phyloP scores from a whole-genome alignment of 2,888 invertebrate genomes.

The Syritta pipiens region DNA sequence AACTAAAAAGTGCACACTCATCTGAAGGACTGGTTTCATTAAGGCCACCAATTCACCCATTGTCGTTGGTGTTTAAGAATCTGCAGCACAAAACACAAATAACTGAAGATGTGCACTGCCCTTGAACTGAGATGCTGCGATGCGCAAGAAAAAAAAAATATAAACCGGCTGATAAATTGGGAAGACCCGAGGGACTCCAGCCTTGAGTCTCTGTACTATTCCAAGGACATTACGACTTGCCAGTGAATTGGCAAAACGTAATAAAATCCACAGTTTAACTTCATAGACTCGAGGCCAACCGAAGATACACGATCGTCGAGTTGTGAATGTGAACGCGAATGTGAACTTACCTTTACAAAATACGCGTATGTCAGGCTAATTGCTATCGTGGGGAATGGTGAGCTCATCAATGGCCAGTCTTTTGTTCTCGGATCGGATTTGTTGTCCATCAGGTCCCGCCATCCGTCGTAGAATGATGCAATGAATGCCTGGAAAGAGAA shows the following conservation, averaged over 20 bases:
- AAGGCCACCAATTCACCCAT: slow-evolving; percentile 7
- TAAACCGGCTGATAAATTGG: slow-evolving; percentile 46
- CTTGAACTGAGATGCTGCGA: slow-evolving; percentile 41
- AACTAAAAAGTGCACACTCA: slow-evolving; percentile 14
- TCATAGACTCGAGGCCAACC: background rate
- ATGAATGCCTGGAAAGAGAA: slow-evolving; percentile 75
- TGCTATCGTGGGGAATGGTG: slow-evolving; percentile 87
- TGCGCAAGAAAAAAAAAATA: no score
- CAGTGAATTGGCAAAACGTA: slow-evolving; percentile 21
- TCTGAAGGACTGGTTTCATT: slow-evolving; percentile 7
- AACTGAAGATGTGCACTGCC: slow-evolving; percentile 7
- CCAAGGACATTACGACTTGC: slow-evolving; percentile 22
- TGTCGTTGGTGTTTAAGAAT: background rate
- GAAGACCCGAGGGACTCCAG: slow-evolving; percentile 10
- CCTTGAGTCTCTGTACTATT: slow-evolving; percentile 33
- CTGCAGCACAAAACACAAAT: slow-evolving; percentile 5
- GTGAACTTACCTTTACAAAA: slow-evolving; percentile 83
- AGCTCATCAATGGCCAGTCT: slow-evolving; percentile 89
- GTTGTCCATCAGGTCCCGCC: slow-evolving; percentile 89
- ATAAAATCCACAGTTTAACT: slow-evolving; percentile 27
- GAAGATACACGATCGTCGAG: background rate
- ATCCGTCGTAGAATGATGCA: slow-evolving; percentile 78
- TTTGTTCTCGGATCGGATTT: slow-evolving; percentile 90
- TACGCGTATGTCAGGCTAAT: slow-evolving; percentile 89
- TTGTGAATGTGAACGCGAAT: background rate